These are phyloP conservation scores for Andinoacara biseriatus DNA, from an alignment of 2,113 vertebrate species.

Conservation along the genomic window DNA sequence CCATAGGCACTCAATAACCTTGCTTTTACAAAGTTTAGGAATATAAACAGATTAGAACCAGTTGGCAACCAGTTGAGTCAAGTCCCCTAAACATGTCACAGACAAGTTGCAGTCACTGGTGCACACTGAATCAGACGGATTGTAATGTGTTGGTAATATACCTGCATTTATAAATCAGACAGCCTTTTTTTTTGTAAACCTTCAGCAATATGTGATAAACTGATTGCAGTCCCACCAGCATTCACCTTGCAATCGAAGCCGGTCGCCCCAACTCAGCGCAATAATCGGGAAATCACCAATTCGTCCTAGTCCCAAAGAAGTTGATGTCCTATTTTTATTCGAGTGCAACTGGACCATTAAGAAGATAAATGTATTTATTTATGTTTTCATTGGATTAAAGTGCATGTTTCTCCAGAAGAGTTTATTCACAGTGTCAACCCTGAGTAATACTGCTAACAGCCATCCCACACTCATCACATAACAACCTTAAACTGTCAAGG, in stretches of 20 bases:
- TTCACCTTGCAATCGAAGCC: neutral
- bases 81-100: neutral
- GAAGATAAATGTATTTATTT: neutral
- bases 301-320: neutral
- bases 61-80: neutral
- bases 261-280: neutral
- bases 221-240: conserved; percentile 1
- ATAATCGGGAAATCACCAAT: neutral
- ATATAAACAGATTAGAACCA: no score
- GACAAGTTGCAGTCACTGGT: neutral
- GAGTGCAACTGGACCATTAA: neutral
- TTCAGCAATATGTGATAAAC: neutral
- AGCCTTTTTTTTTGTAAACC: neutral
- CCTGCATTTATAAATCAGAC: neutral
- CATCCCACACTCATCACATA: neutral
- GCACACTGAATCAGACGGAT: neutral
- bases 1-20: neutral
- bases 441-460: neutral
- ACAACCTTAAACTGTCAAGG: conserved; percentile 10
- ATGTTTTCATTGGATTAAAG: neutral
- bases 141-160: neutral
- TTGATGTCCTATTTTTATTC: neutral
- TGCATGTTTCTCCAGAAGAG: neutral
- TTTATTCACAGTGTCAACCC: neutral
- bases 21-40: no score